phyloP scores from a whole-genome alignment of 2,113 vertebrate species.

The Megaceryle maxima region DNA sequence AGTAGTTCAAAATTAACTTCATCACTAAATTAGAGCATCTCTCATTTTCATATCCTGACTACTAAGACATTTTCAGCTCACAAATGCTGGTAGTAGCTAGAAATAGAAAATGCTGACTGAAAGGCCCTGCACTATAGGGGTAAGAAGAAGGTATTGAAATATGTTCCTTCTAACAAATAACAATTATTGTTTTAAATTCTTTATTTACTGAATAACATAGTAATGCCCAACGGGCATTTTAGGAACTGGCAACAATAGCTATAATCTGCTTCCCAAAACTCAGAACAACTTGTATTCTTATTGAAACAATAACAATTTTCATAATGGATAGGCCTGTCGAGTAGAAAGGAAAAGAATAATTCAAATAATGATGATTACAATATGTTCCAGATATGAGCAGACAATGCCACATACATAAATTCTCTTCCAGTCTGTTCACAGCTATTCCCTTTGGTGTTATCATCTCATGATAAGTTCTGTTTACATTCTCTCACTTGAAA shows the following conservation, averaged over 20 bases:
- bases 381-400: background rate
- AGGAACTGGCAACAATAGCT: slow-evolving; percentile 45
- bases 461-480: background rate
- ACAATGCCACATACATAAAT: slow-evolving; percentile 16
- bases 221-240: slow-evolving; percentile 43
- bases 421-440: slow-evolving; percentile 12
- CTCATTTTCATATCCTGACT: background rate
- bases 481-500: slow-evolving; percentile 24
- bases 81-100: background rate
- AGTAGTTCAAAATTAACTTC: background rate
- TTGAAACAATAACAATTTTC: slow-evolving; percentile 66
- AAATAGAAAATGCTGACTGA: slow-evolving; percentile 12
- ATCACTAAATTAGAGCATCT: background rate
- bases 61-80: slow-evolving; percentile 2
- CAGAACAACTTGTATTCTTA: slow-evolving; percentile 61
- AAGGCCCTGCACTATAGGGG: background rate
- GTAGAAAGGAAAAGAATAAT: slow-evolving; percentile 53
- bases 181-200: slow-evolving; percentile 51
- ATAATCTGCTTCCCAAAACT: slow-evolving; percentile 29
- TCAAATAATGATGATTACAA: slow-evolving; percentile 38
- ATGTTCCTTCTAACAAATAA: slow-evolving; percentile 14
- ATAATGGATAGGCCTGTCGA: slow-evolving; percentile 44
- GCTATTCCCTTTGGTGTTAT: slow-evolving; percentile 22
- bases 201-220: slow-evolving; percentile 48
- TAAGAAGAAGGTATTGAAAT: background rate